A percentile compares a stretch with the other conserved stretches of the same genome.
phyloP scores from a whole-genome alignment of 2,888 invertebrate genomes.

The Clepsis dumicolana region DNA sequence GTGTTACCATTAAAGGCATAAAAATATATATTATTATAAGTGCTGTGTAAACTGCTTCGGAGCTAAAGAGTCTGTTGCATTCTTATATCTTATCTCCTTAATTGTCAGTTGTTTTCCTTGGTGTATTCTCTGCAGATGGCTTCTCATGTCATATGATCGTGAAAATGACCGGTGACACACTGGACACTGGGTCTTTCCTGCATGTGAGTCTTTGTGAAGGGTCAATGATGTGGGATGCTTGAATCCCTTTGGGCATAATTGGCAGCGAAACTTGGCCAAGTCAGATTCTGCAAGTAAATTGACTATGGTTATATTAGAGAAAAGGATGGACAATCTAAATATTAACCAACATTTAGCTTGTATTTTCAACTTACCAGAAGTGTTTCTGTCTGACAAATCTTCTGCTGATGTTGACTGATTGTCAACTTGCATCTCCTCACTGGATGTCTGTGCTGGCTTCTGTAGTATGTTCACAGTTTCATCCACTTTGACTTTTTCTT shows the following conservation, averaged over 20 bases:
- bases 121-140: constrained; percentile 87
- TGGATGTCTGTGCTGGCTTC: constrained; percentile 53
- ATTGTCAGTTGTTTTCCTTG: constrained; percentile 84
- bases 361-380: constrained; percentile 58
- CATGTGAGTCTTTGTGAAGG: constrained; percentile 87
- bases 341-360: not conserved
- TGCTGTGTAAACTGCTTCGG: constrained; percentile 78
- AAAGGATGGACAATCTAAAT: not conserved
- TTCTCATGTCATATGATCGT: constrained; percentile 87
- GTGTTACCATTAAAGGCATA: constrained; percentile 49
- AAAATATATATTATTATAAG: constrained; percentile 61
- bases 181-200: constrained; percentile 88
- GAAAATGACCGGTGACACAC: constrained; percentile 87
- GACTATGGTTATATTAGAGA: not conserved
- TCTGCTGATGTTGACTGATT: constrained; percentile 72
- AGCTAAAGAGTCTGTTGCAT: constrained; percentile 69
- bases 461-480: constrained; percentile 59
- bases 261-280: constrained; percentile 86
- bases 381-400: constrained; percentile 78
- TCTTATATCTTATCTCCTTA: constrained; percentile 81
- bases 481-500: constrained; percentile 58
- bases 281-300: constrained; percentile 80
- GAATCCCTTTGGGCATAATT: constrained; percentile 87
- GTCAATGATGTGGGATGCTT: constrained; percentile 88
- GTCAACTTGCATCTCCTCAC: constrained; percentile 81